phyloP scores from a whole-genome alignment of 64 coral and sea anemone genomes.

The Montipora sp. region DNA sequence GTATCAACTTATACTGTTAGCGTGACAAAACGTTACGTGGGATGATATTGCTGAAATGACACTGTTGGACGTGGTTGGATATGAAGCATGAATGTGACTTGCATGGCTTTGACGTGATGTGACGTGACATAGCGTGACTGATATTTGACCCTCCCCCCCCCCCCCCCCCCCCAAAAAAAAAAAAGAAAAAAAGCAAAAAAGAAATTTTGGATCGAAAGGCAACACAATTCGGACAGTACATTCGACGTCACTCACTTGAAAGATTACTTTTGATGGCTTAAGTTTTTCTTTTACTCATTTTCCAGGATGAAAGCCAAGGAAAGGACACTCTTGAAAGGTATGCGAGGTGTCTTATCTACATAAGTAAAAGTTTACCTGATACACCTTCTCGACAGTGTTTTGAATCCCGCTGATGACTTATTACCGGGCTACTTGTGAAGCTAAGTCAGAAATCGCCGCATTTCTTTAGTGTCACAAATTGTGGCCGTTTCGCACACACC shows the following conservation, averaged over 20 bases:
- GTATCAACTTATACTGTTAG: neutral
- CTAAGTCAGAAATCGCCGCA: too few species aligned
- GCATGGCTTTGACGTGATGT: neutral
- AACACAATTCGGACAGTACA: neutral
- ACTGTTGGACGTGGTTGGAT: too few species aligned
- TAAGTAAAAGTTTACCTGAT: too few species aligned
- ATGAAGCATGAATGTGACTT: neutral
- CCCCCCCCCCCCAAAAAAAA: too few species aligned
- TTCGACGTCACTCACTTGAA: neutral
- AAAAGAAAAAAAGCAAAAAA: too few species aligned
- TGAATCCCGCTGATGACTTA: too few species aligned
- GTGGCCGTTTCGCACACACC: too few species aligned
- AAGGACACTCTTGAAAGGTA: constrained; percentile 82
- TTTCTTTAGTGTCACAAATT: too few species aligned
- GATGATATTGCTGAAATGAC: too few species aligned
- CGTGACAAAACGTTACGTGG: neutral
- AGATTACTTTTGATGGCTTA: neutral
- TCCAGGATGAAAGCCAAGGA: constrained; percentile 52
- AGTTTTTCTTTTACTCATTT: neutral
- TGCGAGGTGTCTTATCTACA: neutral
- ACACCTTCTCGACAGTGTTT: too few species aligned
- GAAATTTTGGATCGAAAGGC: neutral
- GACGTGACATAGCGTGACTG: neutral
- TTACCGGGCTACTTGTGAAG: too few species aligned
- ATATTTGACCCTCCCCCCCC: neutral